phyloP scores from a whole-genome alignment of 2,888 invertebrate genomes.

The Pheosia tremula region DNA sequence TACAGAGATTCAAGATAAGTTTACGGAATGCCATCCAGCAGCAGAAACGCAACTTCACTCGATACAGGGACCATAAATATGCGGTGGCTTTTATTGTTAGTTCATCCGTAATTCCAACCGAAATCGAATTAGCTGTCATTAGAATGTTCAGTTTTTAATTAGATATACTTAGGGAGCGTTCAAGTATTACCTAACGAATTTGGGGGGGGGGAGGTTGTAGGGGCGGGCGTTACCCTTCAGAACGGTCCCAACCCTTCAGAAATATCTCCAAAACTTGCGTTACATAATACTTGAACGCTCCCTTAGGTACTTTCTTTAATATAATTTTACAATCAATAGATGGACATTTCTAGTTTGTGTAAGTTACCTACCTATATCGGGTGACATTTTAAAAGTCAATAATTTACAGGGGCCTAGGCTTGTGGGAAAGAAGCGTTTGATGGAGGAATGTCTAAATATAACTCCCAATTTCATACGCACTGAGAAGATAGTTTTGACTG shows the following conservation, averaged over 20 bases:
- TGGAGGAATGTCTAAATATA: slow-evolving; percentile 82
- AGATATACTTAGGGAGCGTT: too few relatives aligned
- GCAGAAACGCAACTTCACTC: slow-evolving; percentile 49
- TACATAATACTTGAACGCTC: too few relatives aligned
- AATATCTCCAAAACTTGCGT: too few relatives aligned
- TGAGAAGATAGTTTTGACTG: slow-evolving; percentile 45
- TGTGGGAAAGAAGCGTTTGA: slow-evolving; percentile 85
- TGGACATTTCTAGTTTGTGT: too few relatives aligned
- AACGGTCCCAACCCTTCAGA: too few relatives aligned
- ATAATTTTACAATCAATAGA: too few relatives aligned
- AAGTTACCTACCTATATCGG: too few relatives aligned
- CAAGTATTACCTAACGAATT: too few relatives aligned
- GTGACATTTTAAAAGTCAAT: not conserved
- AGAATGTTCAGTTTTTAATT: too few relatives aligned
- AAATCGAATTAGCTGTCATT: not conserved
- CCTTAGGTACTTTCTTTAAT: too few relatives aligned
- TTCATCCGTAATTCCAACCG: slow-evolving; percentile 6
- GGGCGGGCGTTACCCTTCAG: too few relatives aligned
- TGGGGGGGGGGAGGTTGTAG: too few relatives aligned
- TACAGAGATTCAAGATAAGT: slow-evolving; percentile 44
- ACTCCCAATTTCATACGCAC: slow-evolving; percentile 58
- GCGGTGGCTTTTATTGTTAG: slow-evolving; percentile 57
- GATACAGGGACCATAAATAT: slow-evolving; percentile 56
- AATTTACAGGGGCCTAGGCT: slow-evolving; percentile 77
- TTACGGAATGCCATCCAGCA: slow-evolving; percentile 55